Conservation (phyloP, 2,888 invertebrate genomes). For the Ormyrus nitidulus region DNA sequence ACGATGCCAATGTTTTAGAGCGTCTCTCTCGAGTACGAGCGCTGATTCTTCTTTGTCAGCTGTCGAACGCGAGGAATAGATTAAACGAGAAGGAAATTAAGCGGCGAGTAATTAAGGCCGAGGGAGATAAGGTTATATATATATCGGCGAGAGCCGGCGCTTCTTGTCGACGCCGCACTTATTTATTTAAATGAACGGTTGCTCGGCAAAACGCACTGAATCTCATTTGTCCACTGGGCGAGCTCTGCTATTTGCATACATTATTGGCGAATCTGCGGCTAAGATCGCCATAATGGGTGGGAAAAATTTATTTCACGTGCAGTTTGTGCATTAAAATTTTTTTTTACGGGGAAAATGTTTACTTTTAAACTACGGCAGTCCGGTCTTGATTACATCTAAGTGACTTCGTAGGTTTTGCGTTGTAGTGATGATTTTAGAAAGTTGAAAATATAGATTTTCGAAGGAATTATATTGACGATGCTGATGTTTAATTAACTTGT, state of each 20-base stretch:
- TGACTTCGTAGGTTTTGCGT: no score
- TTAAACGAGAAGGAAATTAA: conserved; percentile 43
- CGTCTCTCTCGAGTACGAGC: neutral
- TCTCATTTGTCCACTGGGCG: neutral
- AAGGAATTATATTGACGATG: neutral
- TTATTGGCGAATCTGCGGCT: conserved; percentile 34
- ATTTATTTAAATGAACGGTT: conserved; percentile 38
- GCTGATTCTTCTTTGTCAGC: conserved; percentile 39
- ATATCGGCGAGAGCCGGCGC: no score
- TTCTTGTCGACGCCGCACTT: conserved; percentile 9
- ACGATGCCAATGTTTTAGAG: neutral
- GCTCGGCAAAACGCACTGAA: conserved; percentile 13
- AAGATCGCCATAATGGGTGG: neutral
- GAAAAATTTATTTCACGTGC: no score
- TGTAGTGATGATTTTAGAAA: no score
- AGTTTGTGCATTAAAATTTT: no score
- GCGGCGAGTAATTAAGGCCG: conserved; percentile 44
- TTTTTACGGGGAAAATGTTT: no score
- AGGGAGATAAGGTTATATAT: no score
- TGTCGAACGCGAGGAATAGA: conserved; percentile 35
- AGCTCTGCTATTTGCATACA: conserved; percentile 23
- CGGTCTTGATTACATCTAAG: no score
- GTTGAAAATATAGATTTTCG: neutral
- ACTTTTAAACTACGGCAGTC: no score
- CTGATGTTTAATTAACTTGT: neutral